phyloP scores from a whole-genome alignment of 30 jellyfish, hydroid and myxozoan species.

The Phacellophora camtschatica region DNA sequence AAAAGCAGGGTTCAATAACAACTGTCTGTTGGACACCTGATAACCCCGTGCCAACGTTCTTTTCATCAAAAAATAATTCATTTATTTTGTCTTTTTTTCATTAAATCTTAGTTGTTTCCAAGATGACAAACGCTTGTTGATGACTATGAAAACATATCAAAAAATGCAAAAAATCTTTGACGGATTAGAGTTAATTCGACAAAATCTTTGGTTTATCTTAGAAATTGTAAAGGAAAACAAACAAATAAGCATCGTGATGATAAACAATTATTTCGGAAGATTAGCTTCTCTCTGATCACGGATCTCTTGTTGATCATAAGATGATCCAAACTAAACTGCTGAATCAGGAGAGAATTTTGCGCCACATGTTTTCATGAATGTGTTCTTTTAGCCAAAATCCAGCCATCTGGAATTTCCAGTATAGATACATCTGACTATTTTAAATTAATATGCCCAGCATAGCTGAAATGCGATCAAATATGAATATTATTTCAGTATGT shows the following conservation, averaged over 20 bases:
- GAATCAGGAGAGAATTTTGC: neutral
- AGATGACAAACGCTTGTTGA: too few species aligned
- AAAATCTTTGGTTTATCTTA: neutral
- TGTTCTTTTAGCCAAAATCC: neutral
- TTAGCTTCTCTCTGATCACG: neutral
- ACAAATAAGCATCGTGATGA: neutral
- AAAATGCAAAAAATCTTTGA: neutral
- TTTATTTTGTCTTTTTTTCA: too few species aligned
- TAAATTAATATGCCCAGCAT: too few species aligned
- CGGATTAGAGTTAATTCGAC: neutral
- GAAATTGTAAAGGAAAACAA: neutral
- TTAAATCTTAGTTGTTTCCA: too few species aligned
- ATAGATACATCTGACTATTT: too few species aligned
- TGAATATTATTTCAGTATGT: too few species aligned
- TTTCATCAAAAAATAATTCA: too few species aligned
- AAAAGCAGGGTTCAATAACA: too few species aligned
- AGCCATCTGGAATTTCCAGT: neutral
- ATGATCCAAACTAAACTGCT: constrained; percentile 23
- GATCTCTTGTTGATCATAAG: neutral
- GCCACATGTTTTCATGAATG: neutral
- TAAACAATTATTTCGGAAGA: constrained; percentile 7
- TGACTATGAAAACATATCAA: neutral
- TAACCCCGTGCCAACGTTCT: too few species aligned
- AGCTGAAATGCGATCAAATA: too few species aligned
- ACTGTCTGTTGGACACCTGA: too few species aligned